Evolutionary conservation across 2,797 vertebrate genomes (phyloP).

Genomic region (Spatula versicolor): DNA sequence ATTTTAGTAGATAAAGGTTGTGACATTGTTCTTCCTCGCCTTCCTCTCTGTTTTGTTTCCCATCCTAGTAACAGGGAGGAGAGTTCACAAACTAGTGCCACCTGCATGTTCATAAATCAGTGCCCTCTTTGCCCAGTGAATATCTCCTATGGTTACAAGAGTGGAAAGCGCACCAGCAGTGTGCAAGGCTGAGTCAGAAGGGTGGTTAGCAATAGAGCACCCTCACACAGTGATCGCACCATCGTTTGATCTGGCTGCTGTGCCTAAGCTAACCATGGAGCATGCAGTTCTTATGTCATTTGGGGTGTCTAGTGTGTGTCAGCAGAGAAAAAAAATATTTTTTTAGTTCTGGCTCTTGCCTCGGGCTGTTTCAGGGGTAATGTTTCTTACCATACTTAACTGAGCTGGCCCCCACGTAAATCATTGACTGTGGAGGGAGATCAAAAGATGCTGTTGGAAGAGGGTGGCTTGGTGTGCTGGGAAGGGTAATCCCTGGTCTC

Average conservation of each 20-base stretch:
- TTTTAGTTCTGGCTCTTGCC: background rate
- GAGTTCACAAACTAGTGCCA: background rate
- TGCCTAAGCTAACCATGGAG: background rate
- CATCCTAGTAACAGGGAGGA: background rate
- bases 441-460: background rate
- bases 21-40: background rate
- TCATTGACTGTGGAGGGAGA: background rate
- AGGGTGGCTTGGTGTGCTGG: background rate
- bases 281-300: background rate
- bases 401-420: background rate
- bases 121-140: background rate
- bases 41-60: background rate
- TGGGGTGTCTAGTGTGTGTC: background rate
- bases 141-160: background rate
- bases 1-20: background rate
- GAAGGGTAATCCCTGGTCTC: background rate
- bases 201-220: background rate
- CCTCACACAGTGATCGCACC: background rate
- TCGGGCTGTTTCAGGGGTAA: background rate
- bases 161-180: background rate
- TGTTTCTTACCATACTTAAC: background rate
- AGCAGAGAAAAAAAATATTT: slow-evolving; percentile 14
- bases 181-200: background rate
- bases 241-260: background rate
- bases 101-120: background rate